Percentiles rank a stretch among this genome's conserved stretches.
Conservation (phyloP, 1,140 invertebrate genomes). For the Teleopsis dalmanni region DNA sequence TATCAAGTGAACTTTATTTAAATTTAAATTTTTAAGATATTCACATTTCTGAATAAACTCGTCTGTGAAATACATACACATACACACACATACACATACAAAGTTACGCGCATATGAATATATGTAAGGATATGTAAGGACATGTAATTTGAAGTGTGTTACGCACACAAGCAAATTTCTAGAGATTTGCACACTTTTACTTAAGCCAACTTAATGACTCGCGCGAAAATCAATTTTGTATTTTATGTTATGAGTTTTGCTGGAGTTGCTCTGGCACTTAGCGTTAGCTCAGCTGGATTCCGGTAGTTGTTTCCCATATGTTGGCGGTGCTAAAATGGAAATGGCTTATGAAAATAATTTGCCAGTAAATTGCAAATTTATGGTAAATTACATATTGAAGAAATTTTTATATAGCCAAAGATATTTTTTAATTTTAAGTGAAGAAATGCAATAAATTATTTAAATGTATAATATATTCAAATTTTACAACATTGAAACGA, state of each 20-base stretch:
- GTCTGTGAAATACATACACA: not conserved
- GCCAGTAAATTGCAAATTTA: conserved; percentile 40
- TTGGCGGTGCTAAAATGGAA: conserved; percentile 42
- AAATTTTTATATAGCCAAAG: too few relatives aligned
- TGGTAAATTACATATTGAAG: conserved; percentile 43
- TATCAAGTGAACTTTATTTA: conserved; percentile 6
- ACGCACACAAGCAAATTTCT: too few relatives aligned
- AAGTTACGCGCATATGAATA: not conserved
- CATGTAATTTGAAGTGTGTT: not conserved
- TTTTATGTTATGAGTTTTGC: conserved; percentile 17
- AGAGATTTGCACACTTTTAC: too few relatives aligned
- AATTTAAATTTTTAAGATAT: conserved; percentile 9
- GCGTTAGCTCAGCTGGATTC: too few relatives aligned
- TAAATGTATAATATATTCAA: too few relatives aligned
- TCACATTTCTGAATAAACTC: not conserved
- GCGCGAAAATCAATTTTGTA: conserved; percentile 36
- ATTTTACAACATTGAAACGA: too few relatives aligned
- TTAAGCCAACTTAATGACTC: conserved; percentile 37
- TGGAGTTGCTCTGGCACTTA: too few relatives aligned
- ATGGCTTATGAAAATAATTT: conserved; percentile 41
- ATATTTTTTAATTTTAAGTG: too few relatives aligned
- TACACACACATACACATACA: not conserved
- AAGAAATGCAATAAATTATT: too few relatives aligned
- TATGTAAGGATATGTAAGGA: too few relatives aligned
- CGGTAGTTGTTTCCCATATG: too few relatives aligned